Conservation (phyloP, 2,113 vertebrate species). For the Elephas maximus region DNA sequence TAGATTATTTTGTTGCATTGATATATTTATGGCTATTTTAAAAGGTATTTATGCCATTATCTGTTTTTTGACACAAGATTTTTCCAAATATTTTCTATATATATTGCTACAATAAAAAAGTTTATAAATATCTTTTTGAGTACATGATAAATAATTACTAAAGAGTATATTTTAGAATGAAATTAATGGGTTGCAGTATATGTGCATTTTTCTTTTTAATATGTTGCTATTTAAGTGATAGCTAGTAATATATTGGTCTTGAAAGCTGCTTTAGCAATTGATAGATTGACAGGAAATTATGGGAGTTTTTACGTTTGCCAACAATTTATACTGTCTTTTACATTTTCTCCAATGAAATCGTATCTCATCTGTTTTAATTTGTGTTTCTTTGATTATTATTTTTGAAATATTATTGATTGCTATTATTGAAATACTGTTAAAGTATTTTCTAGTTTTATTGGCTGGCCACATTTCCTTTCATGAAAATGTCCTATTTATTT, state of each 20-base stretch:
- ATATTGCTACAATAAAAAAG: background rate
- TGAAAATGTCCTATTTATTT: background rate
- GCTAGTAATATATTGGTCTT: background rate
- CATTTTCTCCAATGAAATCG: background rate
- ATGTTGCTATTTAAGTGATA: background rate
- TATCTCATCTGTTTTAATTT: constrained; percentile 8
- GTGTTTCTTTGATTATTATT: background rate
- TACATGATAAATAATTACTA: background rate
- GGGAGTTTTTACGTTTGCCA: background rate
- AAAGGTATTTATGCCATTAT: background rate
- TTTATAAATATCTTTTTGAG: background rate
- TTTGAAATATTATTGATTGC: background rate
- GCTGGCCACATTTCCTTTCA: background rate
- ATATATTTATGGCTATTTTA: background rate
- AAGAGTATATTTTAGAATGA: background rate
- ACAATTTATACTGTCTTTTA: background rate
- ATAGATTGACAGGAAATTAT: background rate
- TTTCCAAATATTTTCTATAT: background rate
- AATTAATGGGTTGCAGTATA: background rate
- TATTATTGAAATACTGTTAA: background rate
- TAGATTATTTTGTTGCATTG: background rate
- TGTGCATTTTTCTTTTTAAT: background rate
- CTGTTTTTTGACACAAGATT: background rate
- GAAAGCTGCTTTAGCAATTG: background rate
- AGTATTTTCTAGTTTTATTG: background rate